phyloP scores from a whole-genome alignment of 2,797 vertebrate species.

The Masticophis lateralis region DNA sequence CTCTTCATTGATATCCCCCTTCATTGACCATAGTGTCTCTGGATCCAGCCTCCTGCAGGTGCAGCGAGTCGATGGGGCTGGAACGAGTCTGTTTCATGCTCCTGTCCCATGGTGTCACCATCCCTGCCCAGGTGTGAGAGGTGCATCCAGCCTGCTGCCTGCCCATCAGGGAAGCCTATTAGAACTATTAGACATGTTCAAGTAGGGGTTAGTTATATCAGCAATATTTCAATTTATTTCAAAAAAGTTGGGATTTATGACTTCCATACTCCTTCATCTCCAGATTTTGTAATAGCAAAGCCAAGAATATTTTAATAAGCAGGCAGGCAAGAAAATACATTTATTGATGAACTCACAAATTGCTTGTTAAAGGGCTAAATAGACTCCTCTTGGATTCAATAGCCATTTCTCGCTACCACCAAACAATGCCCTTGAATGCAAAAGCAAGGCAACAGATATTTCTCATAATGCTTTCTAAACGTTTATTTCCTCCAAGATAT shows the following conservation, averaged over 20 bases:
- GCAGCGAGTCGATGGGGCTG: too few relatives aligned
- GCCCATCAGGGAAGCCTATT: too few relatives aligned
- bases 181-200: neutral
- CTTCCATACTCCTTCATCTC: neutral
- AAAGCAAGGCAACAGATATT: neutral
- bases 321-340: neutral
- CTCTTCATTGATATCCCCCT: too few relatives aligned
- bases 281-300: neutral
- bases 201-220: neutral
- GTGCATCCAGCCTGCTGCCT: too few relatives aligned
- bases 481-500: neutral
- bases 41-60: too few relatives aligned
- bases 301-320: neutral
- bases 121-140: too few relatives aligned
- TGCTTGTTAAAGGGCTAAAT: neutral
- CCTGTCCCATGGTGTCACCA: too few relatives aligned
- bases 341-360: neutral
- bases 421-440: neutral
- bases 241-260: neutral
- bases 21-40: too few relatives aligned
- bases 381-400: neutral
- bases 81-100: too few relatives aligned
- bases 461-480: neutral
- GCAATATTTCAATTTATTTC: neutral
- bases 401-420: neutral